phyloP scores from a whole-genome alignment of 1,140 invertebrate genomes.

The Limonius californicus region DNA sequence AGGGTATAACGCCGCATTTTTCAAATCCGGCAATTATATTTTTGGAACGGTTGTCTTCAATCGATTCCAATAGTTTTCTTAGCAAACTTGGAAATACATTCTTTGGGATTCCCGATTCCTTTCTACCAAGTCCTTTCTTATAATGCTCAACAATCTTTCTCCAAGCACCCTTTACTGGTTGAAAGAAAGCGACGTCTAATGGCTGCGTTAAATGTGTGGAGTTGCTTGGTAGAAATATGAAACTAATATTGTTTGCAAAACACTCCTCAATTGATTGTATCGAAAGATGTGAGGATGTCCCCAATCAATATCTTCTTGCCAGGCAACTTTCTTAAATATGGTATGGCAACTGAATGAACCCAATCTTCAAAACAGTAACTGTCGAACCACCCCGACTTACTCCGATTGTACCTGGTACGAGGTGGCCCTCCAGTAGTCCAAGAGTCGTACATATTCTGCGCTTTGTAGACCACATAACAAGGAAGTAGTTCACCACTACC shows the following conservation, averaged over 20 bases:
- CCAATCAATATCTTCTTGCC: constrained; percentile 40
- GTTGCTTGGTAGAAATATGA: constrained; percentile 45
- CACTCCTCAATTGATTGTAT: constrained; percentile 31
- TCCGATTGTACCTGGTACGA: constrained; percentile 32
- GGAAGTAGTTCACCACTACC: constrained; percentile 38
- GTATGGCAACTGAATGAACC: constrained; percentile 34
- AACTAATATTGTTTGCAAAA: constrained; percentile 36
- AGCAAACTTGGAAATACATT: constrained; percentile 33
- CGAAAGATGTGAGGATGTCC: constrained; percentile 38
- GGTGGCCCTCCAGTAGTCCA: constrained; percentile 41
- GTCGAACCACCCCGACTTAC: constrained; percentile 44
- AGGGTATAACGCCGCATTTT: constrained; percentile 34
- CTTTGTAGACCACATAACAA: constrained; percentile 45
- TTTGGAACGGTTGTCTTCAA: constrained; percentile 21
- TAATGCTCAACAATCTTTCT: constrained; percentile 38
- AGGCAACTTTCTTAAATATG: constrained; percentile 22
- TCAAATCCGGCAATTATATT: constrained; percentile 35
- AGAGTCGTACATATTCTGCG: constrained; percentile 22
- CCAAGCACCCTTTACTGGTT: constrained; percentile 42
- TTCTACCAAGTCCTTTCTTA: constrained; percentile 30
- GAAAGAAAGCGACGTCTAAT: constrained; percentile 45
- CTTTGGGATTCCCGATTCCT: constrained; percentile 29
- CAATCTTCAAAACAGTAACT: constrained; percentile 38
- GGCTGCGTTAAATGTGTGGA: constrained; percentile 40
- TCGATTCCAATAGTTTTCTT: constrained; percentile 26